A percentile compares a stretch with the other conserved stretches of the same genome.
These are phyloP conservation scores for Protonemura montana DNA, from an alignment of 2,888 invertebrate species.

Conservation along the genomic window DNA sequence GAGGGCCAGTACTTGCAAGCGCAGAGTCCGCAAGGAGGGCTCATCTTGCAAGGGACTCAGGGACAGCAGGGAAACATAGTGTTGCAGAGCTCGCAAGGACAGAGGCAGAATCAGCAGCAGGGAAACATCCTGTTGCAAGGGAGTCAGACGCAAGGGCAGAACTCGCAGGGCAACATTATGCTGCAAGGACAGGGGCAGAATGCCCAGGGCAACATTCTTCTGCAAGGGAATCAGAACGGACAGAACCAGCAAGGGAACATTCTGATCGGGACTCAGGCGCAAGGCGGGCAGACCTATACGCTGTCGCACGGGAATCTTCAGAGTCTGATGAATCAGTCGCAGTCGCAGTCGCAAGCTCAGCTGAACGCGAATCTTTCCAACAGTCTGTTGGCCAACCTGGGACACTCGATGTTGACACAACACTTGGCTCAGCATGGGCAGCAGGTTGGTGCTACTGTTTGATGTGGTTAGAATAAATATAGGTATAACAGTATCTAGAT, in stretches of 20 bases:
- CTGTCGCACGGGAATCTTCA: constrained; percentile 27
- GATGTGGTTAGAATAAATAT: too few species aligned
- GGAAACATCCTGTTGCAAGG: not conserved
- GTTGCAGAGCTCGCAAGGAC: not conserved
- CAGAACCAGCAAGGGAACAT: not conserved
- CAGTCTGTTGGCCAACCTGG: constrained; percentile 25
- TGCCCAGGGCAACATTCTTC: not conserved
- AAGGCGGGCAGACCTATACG: constrained; percentile 7
- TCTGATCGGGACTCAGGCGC: not conserved
- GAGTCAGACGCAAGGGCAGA: not conserved
- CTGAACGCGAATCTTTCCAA: not conserved
- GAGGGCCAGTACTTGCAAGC: not conserved
- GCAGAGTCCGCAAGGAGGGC: not conserved
- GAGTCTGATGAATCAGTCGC: not conserved
- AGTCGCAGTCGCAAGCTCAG: not conserved
- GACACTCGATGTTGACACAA: constrained; percentile 29
- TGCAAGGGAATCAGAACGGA: not conserved
- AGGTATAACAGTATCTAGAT: too few species aligned
- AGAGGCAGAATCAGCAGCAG: not conserved
- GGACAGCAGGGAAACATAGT: not conserved
- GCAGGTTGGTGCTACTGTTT: not conserved
- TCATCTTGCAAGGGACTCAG: not conserved
- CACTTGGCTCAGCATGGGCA: constrained; percentile 23
- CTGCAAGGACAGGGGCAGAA: not conserved
- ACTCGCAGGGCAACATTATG: not conserved